A percentile compares a stretch with the other conserved stretches of the same genome.
Conservation (phyloP, 2,113 vertebrate species). For the Scytalopus superciliaris region DNA sequence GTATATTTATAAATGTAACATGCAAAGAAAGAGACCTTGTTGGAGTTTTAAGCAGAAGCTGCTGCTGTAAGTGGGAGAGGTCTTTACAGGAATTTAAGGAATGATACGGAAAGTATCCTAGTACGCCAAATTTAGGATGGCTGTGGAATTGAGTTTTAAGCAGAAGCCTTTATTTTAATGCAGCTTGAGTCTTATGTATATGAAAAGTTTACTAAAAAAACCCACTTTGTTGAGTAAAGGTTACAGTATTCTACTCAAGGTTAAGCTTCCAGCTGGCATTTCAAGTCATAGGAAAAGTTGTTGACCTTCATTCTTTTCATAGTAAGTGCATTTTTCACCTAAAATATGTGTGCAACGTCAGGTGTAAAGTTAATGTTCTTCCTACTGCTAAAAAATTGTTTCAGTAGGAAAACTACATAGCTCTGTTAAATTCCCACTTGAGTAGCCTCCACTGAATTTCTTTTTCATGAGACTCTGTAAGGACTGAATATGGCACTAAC, state of each 20-base stretch:
- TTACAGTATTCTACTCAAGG: neutral
- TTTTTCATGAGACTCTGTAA: neutral
- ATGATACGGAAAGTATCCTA: conserved; percentile 76
- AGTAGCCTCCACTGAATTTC: neutral
- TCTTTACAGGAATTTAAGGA: conserved; percentile 79
- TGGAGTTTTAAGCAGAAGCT: conserved; percentile 66
- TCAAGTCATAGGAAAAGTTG: neutral
- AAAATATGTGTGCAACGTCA: neutral
- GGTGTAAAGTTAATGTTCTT: neutral
- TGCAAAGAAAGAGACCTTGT: conserved; percentile 72
- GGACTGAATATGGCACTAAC: neutral
- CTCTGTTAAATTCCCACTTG: neutral
- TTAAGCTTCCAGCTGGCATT: neutral
- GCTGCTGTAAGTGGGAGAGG: conserved; percentile 71
- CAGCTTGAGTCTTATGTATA: neutral
- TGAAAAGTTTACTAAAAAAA: neutral
- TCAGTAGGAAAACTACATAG: neutral
- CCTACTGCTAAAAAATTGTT: neutral
- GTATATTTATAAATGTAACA: conserved; percentile 11
- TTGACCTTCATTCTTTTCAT: neutral
- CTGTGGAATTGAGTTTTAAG: conserved; percentile 60
- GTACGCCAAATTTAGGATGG: conserved; percentile 69
- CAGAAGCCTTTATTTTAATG: conserved; percentile 49
- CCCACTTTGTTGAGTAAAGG: neutral
- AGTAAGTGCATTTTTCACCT: neutral